phyloP scores from a whole-genome alignment of 2,888 invertebrate species.

The Pseudococcus viburni region DNA sequence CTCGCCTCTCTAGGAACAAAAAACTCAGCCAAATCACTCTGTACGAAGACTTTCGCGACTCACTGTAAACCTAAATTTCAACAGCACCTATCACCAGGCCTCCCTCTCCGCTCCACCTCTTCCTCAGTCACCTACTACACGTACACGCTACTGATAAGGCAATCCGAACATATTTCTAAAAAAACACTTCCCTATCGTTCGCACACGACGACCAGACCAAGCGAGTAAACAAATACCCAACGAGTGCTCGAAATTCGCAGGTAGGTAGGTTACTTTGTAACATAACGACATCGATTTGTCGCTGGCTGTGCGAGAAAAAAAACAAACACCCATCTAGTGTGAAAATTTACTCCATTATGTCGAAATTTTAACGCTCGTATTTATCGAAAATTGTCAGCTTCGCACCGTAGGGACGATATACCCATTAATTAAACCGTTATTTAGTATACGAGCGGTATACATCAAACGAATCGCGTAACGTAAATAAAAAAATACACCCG shows the following conservation, averaged over 20 bases:
- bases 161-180: not conserved
- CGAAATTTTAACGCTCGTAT: constrained; percentile 28
- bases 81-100: not conserved
- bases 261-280: not conserved
- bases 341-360: constrained; percentile 31
- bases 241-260: not conserved
- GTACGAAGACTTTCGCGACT: too few species aligned
- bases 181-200: constrained; percentile 2
- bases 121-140: not conserved
- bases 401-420: constrained; percentile 1
- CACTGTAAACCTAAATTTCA: not conserved
- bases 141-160: not conserved
- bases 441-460: constrained; percentile 15
- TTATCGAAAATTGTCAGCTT: constrained; percentile 31
- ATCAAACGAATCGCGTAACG: constrained; percentile 9
- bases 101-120: not conserved
- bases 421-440: constrained; percentile 18
- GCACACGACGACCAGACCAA: constrained; percentile 10
- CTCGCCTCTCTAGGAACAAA: too few species aligned
- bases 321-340: not conserved
- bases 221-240: not conserved
- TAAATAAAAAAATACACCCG: constrained; percentile 13
- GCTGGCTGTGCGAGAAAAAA: not conserved
- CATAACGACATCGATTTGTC: not conserved
- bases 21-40: too few species aligned